Base-by-base conservation (phyloP, 2,888 invertebrate genomes). In the Cataglyphis albicans region DNA sequence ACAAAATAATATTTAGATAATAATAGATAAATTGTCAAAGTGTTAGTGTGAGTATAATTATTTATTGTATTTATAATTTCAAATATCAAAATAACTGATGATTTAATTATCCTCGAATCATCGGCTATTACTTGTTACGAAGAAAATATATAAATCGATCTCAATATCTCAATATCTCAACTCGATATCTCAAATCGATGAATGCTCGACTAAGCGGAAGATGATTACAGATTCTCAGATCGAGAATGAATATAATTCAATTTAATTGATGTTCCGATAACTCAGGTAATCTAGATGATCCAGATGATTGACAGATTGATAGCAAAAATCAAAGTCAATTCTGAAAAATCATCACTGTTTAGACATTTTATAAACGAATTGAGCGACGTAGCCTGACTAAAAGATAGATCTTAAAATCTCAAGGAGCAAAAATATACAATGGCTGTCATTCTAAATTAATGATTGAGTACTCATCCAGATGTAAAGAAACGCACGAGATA, bases 191-290 rank as follows among this genome's bases (percentile, higher is more conserved):
- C 48, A 21, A 29, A 12, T 67, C 48, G 25, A 67, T 29, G 10
- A 67, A n/a, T 12, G 29, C 18, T 65, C n/a, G 29, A 1, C 18
- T 67, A n/a, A 67, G 65, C 65, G 15, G 18, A 65, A 65, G 10
- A 4, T n/a, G 48, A 67, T 67, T 67, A 67, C 18, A 25, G 25
- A 25, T 25, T 25, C 18, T 48, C 67, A 25, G 1, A 38, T 7
- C 9, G 18, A 44, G 29, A 18, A 44, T 38, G 6, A 21, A 4
- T 18, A 21, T 44, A 10, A 67, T 67, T 4, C 29, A 10, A 18
- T 48, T 29, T 44, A 25, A 10, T 21, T 67, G 48, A 15, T 48
- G 7, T 52, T n/a, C 4, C 21, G 21, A 57, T 57, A 12, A 12
- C 25, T n/a, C 57, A 57, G 12, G 5, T 9, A n/a, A 64, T 61